A percentile compares a stretch with the other conserved stretches of the same genome.
Conservation (phyloP, 2,888 invertebrate species). For the Macropis europaea region DNA sequence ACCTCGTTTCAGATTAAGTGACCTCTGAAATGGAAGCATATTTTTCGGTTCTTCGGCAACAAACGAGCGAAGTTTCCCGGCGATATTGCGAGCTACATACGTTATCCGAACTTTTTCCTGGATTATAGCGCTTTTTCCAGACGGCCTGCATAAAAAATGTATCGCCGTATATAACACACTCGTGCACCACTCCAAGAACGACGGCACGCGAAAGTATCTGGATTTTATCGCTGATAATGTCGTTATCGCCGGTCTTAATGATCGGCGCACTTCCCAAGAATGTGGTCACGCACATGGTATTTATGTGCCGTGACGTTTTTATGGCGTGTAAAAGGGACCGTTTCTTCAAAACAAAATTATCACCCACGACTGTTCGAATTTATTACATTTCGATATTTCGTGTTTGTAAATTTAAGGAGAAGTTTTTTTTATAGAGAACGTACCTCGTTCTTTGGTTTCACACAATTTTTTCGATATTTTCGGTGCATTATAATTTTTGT, state of each 20-base stretch:
- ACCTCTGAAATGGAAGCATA: slow-evolving; percentile 41
- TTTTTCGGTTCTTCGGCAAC: slow-evolving; percentile 43
- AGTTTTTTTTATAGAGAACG: slow-evolving; percentile 13
- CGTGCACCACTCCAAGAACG: neutral
- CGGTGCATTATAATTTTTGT: too few species aligned
- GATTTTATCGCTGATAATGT: slow-evolving; percentile 42
- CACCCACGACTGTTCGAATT: slow-evolving; percentile 2
- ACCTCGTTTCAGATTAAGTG: slow-evolving; percentile 52
- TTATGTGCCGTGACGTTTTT: slow-evolving; percentile 7
- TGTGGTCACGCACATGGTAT: neutral
- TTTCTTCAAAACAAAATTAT: slow-evolving; percentile 1
- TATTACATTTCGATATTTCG: neutral
- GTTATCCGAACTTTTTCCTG: slow-evolving; percentile 38
- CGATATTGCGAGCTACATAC: slow-evolving; percentile 37
- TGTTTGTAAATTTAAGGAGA: neutral
- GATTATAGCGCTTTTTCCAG: slow-evolving; percentile 29
- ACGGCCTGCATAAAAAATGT: slow-evolving; percentile 38
- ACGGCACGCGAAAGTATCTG: slow-evolving; percentile 17
- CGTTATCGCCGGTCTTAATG: slow-evolving; percentile 20
- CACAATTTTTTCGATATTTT: too few species aligned
- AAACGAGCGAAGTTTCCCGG: slow-evolving; percentile 43
- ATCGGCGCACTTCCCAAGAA: slow-evolving; percentile 15
- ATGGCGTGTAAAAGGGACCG: neutral
- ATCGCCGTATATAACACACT: slow-evolving; percentile 11
- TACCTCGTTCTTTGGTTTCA: too few species aligned